A percentile compares a stretch with the other conserved stretches of the same genome.
phyloP scores from a whole-genome alignment of 1,140 invertebrate genomes.

The Gerris buenoi region DNA sequence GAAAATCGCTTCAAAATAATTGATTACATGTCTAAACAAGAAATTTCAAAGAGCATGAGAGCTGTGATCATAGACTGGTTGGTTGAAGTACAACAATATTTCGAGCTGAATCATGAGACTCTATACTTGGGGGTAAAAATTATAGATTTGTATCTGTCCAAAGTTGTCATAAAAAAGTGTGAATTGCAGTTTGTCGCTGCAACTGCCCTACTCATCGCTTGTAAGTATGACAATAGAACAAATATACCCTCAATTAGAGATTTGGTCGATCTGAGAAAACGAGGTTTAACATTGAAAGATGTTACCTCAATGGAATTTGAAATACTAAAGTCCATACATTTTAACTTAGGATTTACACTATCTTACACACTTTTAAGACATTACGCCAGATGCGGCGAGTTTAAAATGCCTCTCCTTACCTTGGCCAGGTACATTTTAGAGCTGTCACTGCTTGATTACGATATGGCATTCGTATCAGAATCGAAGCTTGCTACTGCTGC shows the following conservation, averaged over 20 bases:
- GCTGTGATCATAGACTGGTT: conserved; percentile 93
- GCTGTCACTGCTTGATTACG: conserved; percentile 81
- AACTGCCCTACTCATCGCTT: conserved; percentile 78
- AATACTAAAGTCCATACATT: conserved; percentile 68
- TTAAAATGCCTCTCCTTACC: conserved; percentile 82
- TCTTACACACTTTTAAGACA: conserved; percentile 90
- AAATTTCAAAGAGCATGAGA: conserved; percentile 57
- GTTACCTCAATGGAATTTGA: conserved; percentile 82
- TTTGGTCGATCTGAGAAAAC: conserved; percentile 92
- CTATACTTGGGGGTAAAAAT: conserved; percentile 94
- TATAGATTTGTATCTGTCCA: conserved; percentile 75
- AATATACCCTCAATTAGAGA: conserved; percentile 83
- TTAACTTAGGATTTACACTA: conserved; percentile 85
- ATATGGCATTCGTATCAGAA: conserved; percentile 58
- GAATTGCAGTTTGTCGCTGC: conserved; percentile 80
- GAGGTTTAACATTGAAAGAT: conserved; percentile 69
- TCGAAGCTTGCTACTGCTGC: conserved; percentile 77
- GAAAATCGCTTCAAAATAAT: conserved; percentile 19
- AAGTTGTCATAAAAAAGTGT: conserved; percentile 49
- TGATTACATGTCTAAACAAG: conserved; percentile 20
- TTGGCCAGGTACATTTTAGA: conserved; percentile 88
- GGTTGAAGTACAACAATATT: conserved; percentile 94
- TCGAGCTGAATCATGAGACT: conserved; percentile 96
- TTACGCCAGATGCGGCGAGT: conserved; percentile 79
- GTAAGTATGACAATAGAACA: conserved; percentile 88